Evolutionary conservation across 2,797 vertebrate genomes (phyloP).

Genomic region (Diglossa cyanea): DNA sequence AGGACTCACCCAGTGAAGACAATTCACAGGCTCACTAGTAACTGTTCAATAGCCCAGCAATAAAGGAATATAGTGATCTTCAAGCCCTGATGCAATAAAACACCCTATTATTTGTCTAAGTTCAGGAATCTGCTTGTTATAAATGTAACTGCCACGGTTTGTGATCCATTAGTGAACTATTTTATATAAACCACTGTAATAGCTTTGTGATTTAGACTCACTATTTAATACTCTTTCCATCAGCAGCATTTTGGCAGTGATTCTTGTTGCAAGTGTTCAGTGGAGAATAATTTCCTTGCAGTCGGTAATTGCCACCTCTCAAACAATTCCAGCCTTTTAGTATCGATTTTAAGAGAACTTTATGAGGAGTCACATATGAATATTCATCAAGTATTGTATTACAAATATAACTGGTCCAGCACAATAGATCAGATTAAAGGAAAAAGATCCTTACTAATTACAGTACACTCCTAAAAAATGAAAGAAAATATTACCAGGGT

Average conservation of each 20-base stretch:
- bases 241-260: slow-evolving; percentile 8
- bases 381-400: slow-evolving; percentile 3
- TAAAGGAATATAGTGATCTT: not conserved
- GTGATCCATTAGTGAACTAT: not conserved
- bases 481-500: not conserved
- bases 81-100: not conserved
- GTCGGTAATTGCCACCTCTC: slow-evolving; percentile 11
- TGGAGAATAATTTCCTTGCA: slow-evolving; percentile 1
- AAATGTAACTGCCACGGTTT: not conserved
- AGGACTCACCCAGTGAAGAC: not conserved
- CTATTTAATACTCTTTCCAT: slow-evolving; percentile 2
- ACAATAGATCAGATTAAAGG: not conserved
- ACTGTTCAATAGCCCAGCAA: not conserved
- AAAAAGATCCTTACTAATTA: not conserved
- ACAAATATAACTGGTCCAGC: not conserved
- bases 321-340: slow-evolving; percentile 12
- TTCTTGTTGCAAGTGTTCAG: slow-evolving; percentile 10
- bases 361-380: not conserved
- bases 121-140: not conserved
- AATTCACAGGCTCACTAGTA: not conserved
- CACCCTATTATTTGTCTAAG: not conserved
- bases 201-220: slow-evolving; percentile 9
- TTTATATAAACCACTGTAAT: not conserved
- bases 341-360: not conserved
- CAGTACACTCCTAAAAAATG: not conserved